Evolutionary conservation across 2,797 vertebrate species (phyloP), one percentile per base, ranked within the genome.

Genomic region (Chromis chromis): DNA sequence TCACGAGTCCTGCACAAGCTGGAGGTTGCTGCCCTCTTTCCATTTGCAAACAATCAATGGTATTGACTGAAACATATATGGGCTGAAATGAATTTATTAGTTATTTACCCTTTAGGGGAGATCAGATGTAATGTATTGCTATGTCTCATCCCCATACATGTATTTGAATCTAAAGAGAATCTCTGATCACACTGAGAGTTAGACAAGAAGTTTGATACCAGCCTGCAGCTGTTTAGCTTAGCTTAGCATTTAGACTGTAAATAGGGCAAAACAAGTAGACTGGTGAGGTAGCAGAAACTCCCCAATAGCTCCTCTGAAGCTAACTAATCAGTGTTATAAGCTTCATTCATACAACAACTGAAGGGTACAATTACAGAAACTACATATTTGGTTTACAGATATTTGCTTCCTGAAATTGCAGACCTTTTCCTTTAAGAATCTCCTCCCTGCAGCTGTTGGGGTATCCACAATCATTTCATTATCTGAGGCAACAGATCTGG

Each of bases 21-120:
- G 25, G 44, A 14, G 22, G 33, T 67, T 65, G 31, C 21, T 55
- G 22, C 33, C 25, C 46, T 39, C 33, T 58, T 62, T 65, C 24
- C 40, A 70, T 76, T 59, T 65, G 16, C 53, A 64, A 79, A 31
- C 33, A 66, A 69, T 78, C 57, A 52, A 42, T 73, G 6, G 48
- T 64, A 78, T 78, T 66, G 68, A 68, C 21, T 50, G 19, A 70
- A 72, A 49, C 64, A 76, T 27, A 54, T 21, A 65, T 54, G 56
- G 24, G 48, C 33, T 25, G 0, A 58, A n/a, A 70, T 54, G 0
- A 3, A 71, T 54, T 54, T 39, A 66, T 74, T 57, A 22, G n/a
- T 42, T 68, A 27, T 54, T 64, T 63, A 65, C 25, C 55, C 70
- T 60, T 28, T 10, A 2, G 40, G 27, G 39, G 2, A 21, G 7